Evolutionary conservation across 2,888 invertebrate genomes (phyloP).

Genomic region (Seira sanloemensis): DNA sequence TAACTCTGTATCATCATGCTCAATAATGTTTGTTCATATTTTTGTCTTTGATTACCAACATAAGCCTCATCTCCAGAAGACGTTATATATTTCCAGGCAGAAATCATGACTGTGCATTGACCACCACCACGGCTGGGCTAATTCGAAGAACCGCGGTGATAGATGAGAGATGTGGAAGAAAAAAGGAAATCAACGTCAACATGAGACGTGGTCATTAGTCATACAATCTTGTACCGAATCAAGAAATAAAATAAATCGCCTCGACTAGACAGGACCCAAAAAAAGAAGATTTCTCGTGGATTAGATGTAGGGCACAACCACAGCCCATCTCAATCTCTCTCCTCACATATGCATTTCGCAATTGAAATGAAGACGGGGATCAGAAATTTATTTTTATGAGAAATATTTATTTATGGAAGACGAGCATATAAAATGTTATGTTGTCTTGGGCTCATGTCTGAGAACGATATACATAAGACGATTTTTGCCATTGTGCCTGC

Average conservation of each 20-base stretch:
- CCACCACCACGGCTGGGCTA: no score
- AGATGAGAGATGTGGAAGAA: slow-evolving; percentile 22
- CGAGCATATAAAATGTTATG: background rate
- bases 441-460: slow-evolving; percentile 3
- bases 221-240: slow-evolving; percentile 43
- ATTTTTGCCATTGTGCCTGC: background rate
- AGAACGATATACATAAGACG: background rate
- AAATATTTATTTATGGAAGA: slow-evolving; percentile 13
- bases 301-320: background rate
- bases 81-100: background rate
- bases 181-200: slow-evolving; percentile 35
- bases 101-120: no score
- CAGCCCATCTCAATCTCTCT: no score
- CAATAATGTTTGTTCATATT: background rate
- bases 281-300: slow-evolving; percentile 22
- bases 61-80: background rate
- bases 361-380: background rate
- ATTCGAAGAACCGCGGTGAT: slow-evolving; percentile 45
- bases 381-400: slow-evolving; percentile 5
- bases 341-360: background rate
- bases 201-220: slow-evolving; percentile 56
- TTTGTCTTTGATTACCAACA: background rate
- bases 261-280: background rate
- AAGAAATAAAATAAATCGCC: slow-evolving; percentile 19
- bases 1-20: background rate